These are phyloP conservation scores for Alauda arvensis DNA, from an alignment of 2,797 vertebrate species.

Conservation along the genomic window DNA sequence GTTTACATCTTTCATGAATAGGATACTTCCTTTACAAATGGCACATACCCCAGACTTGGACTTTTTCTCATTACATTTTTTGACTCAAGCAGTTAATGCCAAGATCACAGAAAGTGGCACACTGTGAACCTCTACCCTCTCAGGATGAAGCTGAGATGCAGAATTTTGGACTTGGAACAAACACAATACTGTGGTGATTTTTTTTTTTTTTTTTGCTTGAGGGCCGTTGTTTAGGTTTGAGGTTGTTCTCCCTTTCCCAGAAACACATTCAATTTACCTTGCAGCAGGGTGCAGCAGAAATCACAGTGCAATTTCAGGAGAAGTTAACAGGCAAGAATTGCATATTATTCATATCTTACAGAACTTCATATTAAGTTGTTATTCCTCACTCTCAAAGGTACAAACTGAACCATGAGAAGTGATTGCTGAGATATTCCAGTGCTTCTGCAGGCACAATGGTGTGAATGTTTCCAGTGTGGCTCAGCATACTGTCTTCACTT, in stretches of 20 bases:
- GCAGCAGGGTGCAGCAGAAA: slow-evolving; percentile 13
- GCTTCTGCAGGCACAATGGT: neutral
- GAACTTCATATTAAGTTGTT: slow-evolving; percentile 38
- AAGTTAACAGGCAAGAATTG: slow-evolving; percentile 16
- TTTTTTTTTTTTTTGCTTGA: neutral
- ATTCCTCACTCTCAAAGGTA: neutral
- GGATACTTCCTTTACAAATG: neutral
- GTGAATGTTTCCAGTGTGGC: slow-evolving; percentile 21
- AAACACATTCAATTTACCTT: slow-evolving; percentile 20
- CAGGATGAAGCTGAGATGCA: neutral
- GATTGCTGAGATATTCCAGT: neutral
- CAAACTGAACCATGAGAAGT: neutral
- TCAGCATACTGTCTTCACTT: slow-evolving; percentile 17
- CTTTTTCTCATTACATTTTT: neutral
- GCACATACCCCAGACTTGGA: neutral
- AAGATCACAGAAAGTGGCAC: slow-evolving; percentile 14
- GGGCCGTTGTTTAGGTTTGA: neutral
- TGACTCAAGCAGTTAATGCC: neutral
- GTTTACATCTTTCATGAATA: neutral
- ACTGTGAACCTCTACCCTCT: neutral
- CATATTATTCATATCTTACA: slow-evolving; percentile 2
- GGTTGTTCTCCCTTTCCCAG: neutral
- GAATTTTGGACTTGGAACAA: neutral
- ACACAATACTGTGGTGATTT: neutral
- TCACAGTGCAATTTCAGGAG: slow-evolving; percentile 27